A percentile compares a stretch with the other conserved stretches of the same genome.
Conservation (phyloP, 64 coral and sea anemone species). For the Catalaphyllia jardinei region DNA sequence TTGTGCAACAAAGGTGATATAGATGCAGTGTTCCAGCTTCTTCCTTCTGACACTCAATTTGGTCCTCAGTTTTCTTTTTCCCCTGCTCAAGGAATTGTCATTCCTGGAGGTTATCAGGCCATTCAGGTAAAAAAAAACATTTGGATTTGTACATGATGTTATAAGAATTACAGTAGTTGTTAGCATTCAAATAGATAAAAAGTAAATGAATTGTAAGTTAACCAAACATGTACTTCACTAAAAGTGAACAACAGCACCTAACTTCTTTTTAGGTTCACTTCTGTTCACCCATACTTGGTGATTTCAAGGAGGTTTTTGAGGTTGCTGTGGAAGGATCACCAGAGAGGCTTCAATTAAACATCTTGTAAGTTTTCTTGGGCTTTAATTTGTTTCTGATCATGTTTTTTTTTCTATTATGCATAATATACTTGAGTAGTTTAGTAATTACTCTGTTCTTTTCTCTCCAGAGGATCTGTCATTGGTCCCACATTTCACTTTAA, state of each 20-base stretch:
- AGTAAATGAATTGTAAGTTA: no score
- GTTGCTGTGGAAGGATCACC: conserved; percentile 92
- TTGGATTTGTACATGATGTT: neutral
- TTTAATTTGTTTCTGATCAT: neutral
- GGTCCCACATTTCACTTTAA: conserved; percentile 98
- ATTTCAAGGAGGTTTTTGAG: conserved; percentile 80
- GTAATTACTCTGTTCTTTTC: neutral
- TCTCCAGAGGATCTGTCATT: conserved; percentile 90
- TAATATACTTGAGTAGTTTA: neutral
- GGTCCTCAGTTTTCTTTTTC: conserved; percentile 81
- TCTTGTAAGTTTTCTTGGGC: conserved; percentile 57
- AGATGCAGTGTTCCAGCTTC: conserved; percentile 80
- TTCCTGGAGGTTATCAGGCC: conserved; percentile 91
- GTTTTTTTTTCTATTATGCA: neutral
- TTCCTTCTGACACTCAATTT: conserved; percentile 69
- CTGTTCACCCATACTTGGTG: conserved; percentile 87
- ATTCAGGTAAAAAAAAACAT: conserved; percentile 79
- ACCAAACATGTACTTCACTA: no score
- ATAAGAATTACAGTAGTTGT: no score
- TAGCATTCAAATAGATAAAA: no score
- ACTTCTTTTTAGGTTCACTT: conserved; percentile 60
- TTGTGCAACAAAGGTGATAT: conserved; percentile 94
- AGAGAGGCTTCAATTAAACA: conserved; percentile 78
- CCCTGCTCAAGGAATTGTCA: conserved; percentile 91
- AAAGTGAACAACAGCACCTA: no score